phyloP scores from a whole-genome alignment of 2,888 invertebrate genomes.

The Nephrotoma guestfalica region DNA sequence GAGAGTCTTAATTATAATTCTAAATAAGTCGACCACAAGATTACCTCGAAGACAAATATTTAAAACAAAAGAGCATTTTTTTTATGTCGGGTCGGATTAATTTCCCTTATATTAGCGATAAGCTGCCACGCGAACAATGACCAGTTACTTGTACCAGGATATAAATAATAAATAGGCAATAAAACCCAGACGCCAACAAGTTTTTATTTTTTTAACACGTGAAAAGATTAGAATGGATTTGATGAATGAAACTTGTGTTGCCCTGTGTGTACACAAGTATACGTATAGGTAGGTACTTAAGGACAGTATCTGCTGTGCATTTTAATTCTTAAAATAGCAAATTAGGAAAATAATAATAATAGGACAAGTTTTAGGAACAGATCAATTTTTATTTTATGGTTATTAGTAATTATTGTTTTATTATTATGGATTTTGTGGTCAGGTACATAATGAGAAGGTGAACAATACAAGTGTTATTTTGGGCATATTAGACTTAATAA shows the following conservation, averaged over 20 bases:
- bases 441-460: neutral
- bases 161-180: neutral
- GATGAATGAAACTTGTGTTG: neutral
- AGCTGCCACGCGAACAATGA: neutral
- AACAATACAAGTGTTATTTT: neutral
- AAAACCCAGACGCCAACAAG: neutral
- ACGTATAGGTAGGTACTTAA: no score
- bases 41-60: neutral
- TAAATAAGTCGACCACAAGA: neutral
- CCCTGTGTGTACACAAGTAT: neutral
- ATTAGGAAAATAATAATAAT: neutral
- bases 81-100: neutral
- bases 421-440: neutral
- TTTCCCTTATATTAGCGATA: neutral
- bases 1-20: neutral
- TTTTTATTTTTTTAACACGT: neutral
- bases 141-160: neutral
- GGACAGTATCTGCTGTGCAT: neutral
- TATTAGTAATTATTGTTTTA: neutral
- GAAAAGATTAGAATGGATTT: neutral
- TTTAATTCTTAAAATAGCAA: neutral
- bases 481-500: neutral
- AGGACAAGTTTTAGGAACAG: neutral
- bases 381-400: neutral
- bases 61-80: neutral